Evolutionary conservation across 2,888 invertebrate species (phyloP).

Genomic region (Trachelus iudaicus): DNA sequence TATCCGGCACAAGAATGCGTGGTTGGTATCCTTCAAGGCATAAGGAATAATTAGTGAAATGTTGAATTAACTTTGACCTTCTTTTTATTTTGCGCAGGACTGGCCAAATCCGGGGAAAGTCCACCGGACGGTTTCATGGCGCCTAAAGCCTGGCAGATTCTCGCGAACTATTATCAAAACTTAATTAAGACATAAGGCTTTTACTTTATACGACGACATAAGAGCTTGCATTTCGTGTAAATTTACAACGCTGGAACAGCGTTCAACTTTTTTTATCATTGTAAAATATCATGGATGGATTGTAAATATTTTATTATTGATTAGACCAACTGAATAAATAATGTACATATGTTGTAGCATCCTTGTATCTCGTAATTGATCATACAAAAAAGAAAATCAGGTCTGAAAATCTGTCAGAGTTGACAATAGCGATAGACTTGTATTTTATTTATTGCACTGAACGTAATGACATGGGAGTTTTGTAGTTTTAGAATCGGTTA

Average conservation of each 20-base stretch:
- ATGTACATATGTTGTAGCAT: neutral
- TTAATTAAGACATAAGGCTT: constrained; percentile 55
- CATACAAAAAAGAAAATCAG: neutral
- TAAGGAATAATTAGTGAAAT: neutral
- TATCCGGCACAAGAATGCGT: constrained; percentile 95
- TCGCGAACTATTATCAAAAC: constrained; percentile 84
- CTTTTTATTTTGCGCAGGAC: constrained; percentile 55
- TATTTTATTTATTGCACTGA: constrained; percentile 28
- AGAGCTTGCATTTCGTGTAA: neutral
- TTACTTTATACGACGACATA: neutral
- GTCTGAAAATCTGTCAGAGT: neutral
- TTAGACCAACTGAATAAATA: neutral
- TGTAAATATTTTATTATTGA: neutral
- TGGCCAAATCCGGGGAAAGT: constrained; percentile 83
- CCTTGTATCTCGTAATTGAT: neutral
- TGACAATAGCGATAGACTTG: constrained; percentile 6
- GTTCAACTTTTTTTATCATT: neutral
- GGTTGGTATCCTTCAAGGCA: constrained; percentile 61
- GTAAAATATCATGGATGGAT: neutral
- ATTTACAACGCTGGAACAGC: neutral
- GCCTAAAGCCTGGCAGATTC: constrained; percentile 89
- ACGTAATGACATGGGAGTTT: constrained; percentile 31
- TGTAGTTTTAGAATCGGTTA: constrained; percentile 30
- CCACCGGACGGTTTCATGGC: constrained; percentile 98
- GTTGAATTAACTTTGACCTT: neutral